phyloP scores from a whole-genome alignment of 1,140 invertebrate genomes.

The Ericerus pela region DNA sequence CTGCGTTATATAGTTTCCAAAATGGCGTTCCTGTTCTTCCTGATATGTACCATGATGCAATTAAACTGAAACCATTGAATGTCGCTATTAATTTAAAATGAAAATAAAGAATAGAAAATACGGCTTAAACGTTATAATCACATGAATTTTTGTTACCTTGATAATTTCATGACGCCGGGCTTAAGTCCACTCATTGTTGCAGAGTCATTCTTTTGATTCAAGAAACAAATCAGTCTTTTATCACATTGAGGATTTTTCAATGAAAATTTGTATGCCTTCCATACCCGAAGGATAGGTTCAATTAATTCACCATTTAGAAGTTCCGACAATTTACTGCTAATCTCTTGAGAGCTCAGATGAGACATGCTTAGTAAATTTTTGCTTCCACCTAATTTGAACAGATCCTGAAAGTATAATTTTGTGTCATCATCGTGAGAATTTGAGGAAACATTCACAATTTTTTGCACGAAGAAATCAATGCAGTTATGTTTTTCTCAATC shows the following conservation, averaged over 20 bases:
- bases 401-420: conserved; percentile 37
- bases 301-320: conserved; percentile 63
- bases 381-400: conserved; percentile 47
- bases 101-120: not conserved
- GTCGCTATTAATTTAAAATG: not conserved
- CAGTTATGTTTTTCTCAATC: not conserved
- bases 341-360: conserved; percentile 34
- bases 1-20: conserved; percentile 44
- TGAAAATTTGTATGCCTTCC: conserved; percentile 53
- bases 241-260: conserved; percentile 51
- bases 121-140: not conserved
- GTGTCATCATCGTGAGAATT: not conserved
- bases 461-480: too few species aligned
- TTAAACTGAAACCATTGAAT: conserved; percentile 37
- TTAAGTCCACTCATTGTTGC: conserved; percentile 37
- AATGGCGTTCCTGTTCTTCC: conserved; percentile 42
- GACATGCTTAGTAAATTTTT: conserved; percentile 45
- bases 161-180: conserved; percentile 47
- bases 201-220: conserved; percentile 44
- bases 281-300: conserved; percentile 51
- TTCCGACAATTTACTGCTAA: conserved; percentile 58
- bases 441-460: too few species aligned
- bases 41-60: conserved; percentile 49
- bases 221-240: conserved; percentile 55
- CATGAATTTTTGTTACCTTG: conserved; percentile 26